Base-by-base conservation (phyloP, 2,797 vertebrate genomes). In the Fringilla coelebs region DNA sequence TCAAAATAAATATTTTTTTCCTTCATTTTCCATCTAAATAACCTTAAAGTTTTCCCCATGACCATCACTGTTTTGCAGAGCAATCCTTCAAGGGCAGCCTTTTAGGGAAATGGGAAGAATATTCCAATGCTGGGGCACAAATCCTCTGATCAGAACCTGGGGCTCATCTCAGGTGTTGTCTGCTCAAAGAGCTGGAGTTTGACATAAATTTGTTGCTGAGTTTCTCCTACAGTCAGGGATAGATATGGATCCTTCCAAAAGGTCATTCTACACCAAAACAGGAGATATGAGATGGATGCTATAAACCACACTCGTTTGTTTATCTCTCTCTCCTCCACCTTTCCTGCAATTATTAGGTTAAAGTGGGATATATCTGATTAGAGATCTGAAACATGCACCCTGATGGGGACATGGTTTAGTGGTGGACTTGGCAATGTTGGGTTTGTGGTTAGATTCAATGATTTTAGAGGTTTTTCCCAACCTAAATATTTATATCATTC, bases 251-350 rank as follows among this genome's bases (percentile, higher is more conserved):
- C 18, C 17, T 82, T 34, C 31, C 32, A 60, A 18, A 73, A 85
- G 16, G 32, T 32, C 20, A 41, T 68, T 67, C 29, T 74, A 12
- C 10, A 61, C 21, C 29, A 43, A 61, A 28, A 94, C 71, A 17
- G 2, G 7, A 24, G 22, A 31, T 32, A 3, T 5, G 55, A 78
- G 28, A 26, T 24, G 46, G 16, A 29, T 3, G 1, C 3, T 46
- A 31, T 28, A 79, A 75, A 88, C 40, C 17, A n/a, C 9, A 36
- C 4, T 22, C 1, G 0, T 63, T 43, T 63, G 0, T 63, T 43
- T 63, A 10, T 54, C 11, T 65, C 48, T 36, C 20, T 36, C n/a
- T 29, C 21, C 10, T 13, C 6, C 11, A 21, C 1, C 2, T 8
- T 52, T 68, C 31, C 43, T 58, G 36, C 15, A 41, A 0, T 51